Evolutionary conservation across 35 echinoderm and acorn worm species (phyloP).

Genomic region (Ophioderma brevispina): DNA sequence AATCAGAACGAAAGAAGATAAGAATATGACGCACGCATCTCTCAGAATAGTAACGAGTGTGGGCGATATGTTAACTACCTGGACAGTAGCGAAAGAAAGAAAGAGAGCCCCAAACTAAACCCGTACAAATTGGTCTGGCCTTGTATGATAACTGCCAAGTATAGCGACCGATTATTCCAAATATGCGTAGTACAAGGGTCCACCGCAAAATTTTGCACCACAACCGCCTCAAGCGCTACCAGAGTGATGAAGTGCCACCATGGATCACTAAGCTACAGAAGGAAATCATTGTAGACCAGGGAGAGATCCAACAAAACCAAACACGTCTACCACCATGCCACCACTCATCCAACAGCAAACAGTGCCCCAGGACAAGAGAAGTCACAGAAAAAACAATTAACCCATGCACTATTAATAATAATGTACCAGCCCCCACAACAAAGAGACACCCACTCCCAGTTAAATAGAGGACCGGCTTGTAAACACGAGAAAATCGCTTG

Average conservation of each 20-base stretch:
- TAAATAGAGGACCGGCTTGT: not conserved
- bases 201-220: conserved; percentile 35
- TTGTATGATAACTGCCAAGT: not conserved
- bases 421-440: not conserved
- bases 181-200: too few species aligned
- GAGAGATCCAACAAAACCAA: not conserved
- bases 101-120: conserved; percentile 4
- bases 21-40: conserved; percentile 22
- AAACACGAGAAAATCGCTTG: too few species aligned
- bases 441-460: not conserved
- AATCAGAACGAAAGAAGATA: not conserved
- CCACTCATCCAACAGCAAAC: too few species aligned
- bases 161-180: conserved; percentile 16
- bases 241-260: not conserved
- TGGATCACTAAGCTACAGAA: not conserved
- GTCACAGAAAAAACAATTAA: not conserved
- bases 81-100: not conserved
- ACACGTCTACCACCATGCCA: too few species aligned
- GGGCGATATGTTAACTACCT: too few species aligned
- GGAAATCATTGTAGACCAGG: not conserved
- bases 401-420: not conserved
- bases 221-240: not conserved
- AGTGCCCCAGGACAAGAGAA: not conserved
- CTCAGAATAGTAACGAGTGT: too few species aligned
- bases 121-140: not conserved